Percentiles rank a stretch among this genome's conserved stretches.
Evolutionary conservation across 2,888 invertebrate species (phyloP).

Genomic region (Automeris io): DNA sequence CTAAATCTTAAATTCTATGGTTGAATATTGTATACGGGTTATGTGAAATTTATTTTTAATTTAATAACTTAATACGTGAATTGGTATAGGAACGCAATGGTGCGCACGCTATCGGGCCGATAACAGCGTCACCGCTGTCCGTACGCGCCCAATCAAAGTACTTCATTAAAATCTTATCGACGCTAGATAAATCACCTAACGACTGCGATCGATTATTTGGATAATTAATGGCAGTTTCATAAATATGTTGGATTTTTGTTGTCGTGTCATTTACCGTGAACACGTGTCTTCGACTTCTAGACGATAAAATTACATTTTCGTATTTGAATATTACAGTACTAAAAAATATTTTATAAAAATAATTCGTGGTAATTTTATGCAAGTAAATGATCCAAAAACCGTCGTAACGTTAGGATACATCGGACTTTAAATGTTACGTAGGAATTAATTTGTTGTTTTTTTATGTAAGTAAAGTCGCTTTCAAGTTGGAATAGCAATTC

Average conservation of each 20-base stretch:
- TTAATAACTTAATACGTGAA: conserved; percentile 72
- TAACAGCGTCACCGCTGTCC: conserved; percentile 60
- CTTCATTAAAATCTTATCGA: conserved; percentile 77
- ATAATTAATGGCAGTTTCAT: conserved; percentile 71
- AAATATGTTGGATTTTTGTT: conserved; percentile 65
- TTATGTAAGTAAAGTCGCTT: no score
- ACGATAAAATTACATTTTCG: not conserved
- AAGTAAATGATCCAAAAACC: no score
- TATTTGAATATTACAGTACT: not conserved
- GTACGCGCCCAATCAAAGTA: conserved; percentile 74
- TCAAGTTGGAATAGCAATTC: no score
- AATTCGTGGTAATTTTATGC: not conserved
- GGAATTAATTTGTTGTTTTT: no score
- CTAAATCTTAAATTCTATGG: conserved; percentile 31
- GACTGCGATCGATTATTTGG: conserved; percentile 74
- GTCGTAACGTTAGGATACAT: no score
- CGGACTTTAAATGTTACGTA: no score
- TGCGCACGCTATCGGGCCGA: conserved; percentile 64
- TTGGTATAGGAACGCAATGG: conserved; percentile 67
- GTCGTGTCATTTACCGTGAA: conserved; percentile 24
- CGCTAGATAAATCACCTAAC: conserved; percentile 75
- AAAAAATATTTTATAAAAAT: not conserved
- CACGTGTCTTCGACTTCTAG: conserved; percentile 1
- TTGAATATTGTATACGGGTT: conserved; percentile 28
- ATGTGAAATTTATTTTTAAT: conserved; percentile 58